Base-by-base conservation (phyloP, 2,113 vertebrate species). In the Beaufortia kweichowensis region DNA sequence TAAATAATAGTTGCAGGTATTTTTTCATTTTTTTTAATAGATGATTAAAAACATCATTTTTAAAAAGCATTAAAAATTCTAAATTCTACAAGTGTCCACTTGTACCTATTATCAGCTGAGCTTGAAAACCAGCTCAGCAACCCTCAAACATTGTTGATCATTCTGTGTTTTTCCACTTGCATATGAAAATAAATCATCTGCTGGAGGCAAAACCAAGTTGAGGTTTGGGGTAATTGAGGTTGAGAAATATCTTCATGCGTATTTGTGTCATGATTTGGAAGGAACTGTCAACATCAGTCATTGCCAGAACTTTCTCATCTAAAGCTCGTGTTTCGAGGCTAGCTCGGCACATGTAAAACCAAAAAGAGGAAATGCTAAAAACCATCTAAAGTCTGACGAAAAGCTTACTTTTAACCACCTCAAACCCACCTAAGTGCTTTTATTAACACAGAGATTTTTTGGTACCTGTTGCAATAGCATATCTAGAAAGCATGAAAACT, bases 241-340 rank as follows among this genome's bases (percentile, higher is more conserved):
- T 33, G 46, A 55, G 48, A 69, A 69, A 69, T 55, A 33, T 69
- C n/a, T 48, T 28, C n/a, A 28, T 8, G 12, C 6, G 6, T 26
- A 55, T 75, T 63, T 55, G 24, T 35, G 48, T 26, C 15, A 41
- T 56, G 14, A 75, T 55, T 55, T 39, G 8, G 15, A 43, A 75
- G 56, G 41, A 48, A 63, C 56, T 56, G 71, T 69, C 72, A 62
- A 19, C 19, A 68, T 11, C 48, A 24, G 5, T 75, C 29, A n/a
- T 14, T 17, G 9, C 57, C 43, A 68, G 33, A 35, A 17, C n/a
- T 4, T 39, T 68, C 12, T 15, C 24, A 7, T 31, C 59, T 6
- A 33, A 48, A 57, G 0, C 43, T 17, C 43, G 43, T 53, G 48
- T n/a, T 53, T 21, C 7, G 17, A 23, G 12, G 19, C 5, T 64